A percentile compares a stretch with the other conserved stretches of the same genome.
Evolutionary conservation across 2,113 vertebrate genomes (phyloP).

Genomic region (Trichechus manatus): DNA sequence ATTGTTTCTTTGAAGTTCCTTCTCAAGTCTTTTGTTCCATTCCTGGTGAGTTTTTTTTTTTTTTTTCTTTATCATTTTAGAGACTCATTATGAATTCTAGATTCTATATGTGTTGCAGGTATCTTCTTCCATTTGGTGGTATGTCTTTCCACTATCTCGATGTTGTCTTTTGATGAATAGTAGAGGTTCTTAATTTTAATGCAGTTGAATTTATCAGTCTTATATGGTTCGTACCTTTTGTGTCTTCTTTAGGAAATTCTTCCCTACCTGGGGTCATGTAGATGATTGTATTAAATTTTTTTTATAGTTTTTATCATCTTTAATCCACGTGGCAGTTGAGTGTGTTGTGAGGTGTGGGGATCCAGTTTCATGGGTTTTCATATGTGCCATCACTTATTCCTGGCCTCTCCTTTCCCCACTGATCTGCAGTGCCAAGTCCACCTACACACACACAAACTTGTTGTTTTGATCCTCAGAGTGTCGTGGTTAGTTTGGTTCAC

Average conservation of each 20-base stretch:
- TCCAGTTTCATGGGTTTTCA: background rate
- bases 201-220: background rate
- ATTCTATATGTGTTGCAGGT: background rate
- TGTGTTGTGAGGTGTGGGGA: background rate
- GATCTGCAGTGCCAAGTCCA: background rate
- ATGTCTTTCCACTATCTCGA: background rate
- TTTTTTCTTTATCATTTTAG: background rate
- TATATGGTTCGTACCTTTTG: background rate
- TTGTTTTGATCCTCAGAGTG: background rate
- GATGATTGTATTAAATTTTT: background rate
- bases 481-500: background rate
- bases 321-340: background rate
- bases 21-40: background rate
- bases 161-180: background rate
- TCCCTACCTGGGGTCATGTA: background rate
- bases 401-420: background rate
- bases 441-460: background rate
- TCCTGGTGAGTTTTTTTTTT: background rate
- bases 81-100: background rate
- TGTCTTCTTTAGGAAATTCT: constrained; percentile 3
- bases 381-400: background rate
- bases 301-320: background rate
- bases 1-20: background rate
- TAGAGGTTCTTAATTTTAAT: background rate
- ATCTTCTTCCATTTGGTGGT: background rate